Base-by-base conservation (phyloP, 2,113 vertebrate species). In the Gnathonemus echidnorhynchus region DNA sequence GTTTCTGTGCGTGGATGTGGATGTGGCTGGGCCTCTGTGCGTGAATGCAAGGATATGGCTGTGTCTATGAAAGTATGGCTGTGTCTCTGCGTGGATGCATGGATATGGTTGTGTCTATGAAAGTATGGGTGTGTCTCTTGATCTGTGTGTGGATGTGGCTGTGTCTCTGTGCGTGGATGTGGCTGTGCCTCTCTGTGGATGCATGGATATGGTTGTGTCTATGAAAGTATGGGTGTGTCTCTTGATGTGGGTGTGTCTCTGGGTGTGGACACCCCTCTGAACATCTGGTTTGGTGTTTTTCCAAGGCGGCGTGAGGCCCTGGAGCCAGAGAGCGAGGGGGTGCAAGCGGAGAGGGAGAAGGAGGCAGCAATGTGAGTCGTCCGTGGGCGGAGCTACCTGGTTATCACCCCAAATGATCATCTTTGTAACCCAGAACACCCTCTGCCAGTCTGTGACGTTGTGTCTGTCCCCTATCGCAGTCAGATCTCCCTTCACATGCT, bases 311-410 rank as follows among this genome's bases (percentile, higher is more conserved):
- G 97, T 91, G 97, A 95, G 77, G 95, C 96, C 92, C 95, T 99
- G 95, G 98, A 97, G 94, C 97, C 97, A 90, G 98, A 99, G 92
- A 96, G 97, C 90, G 97, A 98, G 90, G 96, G 96, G 92, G 95
- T 97, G 90, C 95, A 97, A 93, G 97, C 97, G 0, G 94, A 96
- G 95, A 97, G 97, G 92, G 98, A 98, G 93, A 99, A 98, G 90
- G 97, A 98, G 93, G 98, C 98, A 1, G 97, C 98, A 19, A 91
- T 96, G 98, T 99, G 95, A 98, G 98, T 98, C 46, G 13, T 17
- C 46, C 10, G 5, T 85, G 45, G 42, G 85, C 49, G n/a, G 21
- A n/a, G 58, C 2, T 62, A 8, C 84, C 48, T 27, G 8, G n/a
- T n/a, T 62, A 42, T 46, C 49, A 89, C 48, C 48, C 45, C 66